Evolutionary conservation across 2,888 invertebrate genomes (phyloP).

Genomic region (Ypsolopha scabrella): DNA sequence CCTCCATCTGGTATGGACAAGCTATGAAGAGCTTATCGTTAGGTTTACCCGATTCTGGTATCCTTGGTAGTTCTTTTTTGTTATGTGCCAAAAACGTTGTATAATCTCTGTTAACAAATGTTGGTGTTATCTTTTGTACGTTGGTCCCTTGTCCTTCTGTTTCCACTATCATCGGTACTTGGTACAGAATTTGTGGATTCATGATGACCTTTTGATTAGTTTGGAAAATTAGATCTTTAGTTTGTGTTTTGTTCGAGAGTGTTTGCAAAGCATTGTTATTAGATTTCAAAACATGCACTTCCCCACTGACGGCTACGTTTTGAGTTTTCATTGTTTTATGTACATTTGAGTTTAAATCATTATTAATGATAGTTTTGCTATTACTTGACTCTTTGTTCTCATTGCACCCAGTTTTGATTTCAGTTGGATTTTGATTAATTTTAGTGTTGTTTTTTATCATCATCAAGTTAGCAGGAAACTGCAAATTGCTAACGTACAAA

Average conservation of each 20-base stretch:
- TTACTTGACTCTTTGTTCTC: background rate
- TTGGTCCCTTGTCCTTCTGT: constrained; percentile 31
- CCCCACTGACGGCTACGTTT: constrained; percentile 26
- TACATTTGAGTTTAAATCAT: constrained; percentile 16
- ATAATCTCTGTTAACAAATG: constrained; percentile 28
- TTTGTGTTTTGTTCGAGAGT: constrained; percentile 25
- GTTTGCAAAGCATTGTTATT: constrained; percentile 40
- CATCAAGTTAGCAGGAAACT: constrained; percentile 57
- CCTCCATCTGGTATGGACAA: constrained; percentile 51
- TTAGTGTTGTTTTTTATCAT: constrained; percentile 52
- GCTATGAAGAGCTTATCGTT: constrained; percentile 48
- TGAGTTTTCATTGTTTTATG: constrained; percentile 16
- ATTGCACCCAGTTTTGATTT: constrained; percentile 14
- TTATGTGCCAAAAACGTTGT: constrained; percentile 25
- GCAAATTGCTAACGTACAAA: constrained; percentile 56
- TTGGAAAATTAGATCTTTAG: constrained; percentile 37
- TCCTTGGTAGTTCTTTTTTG: constrained; percentile 32
- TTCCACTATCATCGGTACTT: constrained; percentile 51
- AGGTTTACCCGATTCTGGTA: constrained; percentile 28
- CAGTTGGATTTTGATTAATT: constrained; percentile 25
- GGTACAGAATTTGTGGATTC: constrained; percentile 52
- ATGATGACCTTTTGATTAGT: constrained; percentile 45
- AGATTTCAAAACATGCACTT: constrained; percentile 40
- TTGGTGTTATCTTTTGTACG: constrained; percentile 15
- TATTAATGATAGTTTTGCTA: constrained; percentile 21